These are phyloP conservation scores for Microchirus variegatus DNA, from an alignment of 2,797 vertebrate species.

Conservation along the genomic window DNA sequence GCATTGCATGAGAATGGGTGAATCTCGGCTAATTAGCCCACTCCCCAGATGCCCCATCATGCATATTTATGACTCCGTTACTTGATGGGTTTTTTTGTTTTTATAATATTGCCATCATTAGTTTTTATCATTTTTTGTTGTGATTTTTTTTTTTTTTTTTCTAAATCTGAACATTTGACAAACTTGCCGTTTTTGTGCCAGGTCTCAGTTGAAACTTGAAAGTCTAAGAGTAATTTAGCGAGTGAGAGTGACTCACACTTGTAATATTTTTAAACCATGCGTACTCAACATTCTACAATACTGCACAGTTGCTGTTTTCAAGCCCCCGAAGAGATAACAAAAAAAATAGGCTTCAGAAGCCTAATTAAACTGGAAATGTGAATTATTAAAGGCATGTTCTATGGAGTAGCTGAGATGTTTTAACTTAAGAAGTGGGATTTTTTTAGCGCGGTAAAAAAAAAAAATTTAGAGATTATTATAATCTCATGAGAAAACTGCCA, in stretches of 20 bases:
- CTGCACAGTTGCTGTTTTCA: conserved; percentile 63
- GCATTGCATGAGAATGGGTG: conserved; percentile 57
- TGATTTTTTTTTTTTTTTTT: not conserved
- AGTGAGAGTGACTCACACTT: conserved; percentile 38
- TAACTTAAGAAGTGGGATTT: conserved; percentile 1
- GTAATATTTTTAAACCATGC: conserved; percentile 46
- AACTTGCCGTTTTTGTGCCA: conserved; percentile 25
- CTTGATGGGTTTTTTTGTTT: not conserved
- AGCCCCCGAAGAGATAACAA: conserved; percentile 60
- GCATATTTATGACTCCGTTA: not conserved
- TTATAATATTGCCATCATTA: not conserved
- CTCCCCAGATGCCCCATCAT: conserved; percentile 24
- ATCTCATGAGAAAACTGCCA: not conserved
- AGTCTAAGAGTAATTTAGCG: conserved; percentile 46
- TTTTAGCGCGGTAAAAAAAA: not conserved
- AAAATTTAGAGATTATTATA: not conserved
- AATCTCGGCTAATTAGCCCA: conserved; percentile 57
- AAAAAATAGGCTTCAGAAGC: conserved; percentile 55
- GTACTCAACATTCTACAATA: conserved; percentile 42
- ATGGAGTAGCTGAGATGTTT: conserved; percentile 43
- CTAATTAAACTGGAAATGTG: conserved; percentile 72
- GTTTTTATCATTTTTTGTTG: not conserved
- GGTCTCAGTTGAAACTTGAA: no score
- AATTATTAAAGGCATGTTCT: conserved; percentile 70
- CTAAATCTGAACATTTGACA: conserved; percentile 12